Conservation (phyloP, 1,140 invertebrate genomes). For the Meloidogyne exigua region DNA sequence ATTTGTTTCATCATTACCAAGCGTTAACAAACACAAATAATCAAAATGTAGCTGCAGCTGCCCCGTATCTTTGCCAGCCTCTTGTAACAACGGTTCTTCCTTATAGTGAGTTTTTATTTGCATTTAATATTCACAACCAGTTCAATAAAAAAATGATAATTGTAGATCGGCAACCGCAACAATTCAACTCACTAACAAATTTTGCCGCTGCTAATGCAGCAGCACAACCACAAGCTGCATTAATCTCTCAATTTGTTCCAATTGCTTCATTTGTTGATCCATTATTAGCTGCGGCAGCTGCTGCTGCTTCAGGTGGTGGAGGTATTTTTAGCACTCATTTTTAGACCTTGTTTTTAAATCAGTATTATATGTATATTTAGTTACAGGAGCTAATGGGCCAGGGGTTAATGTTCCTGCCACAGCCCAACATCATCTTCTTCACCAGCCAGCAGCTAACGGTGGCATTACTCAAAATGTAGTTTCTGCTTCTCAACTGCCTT, state of each 20-base stretch:
- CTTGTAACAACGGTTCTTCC: constrained; percentile 14
- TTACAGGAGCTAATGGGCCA: neutral
- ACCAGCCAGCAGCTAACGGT: neutral
- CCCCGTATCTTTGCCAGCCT: constrained; percentile 21
- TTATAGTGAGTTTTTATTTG: neutral
- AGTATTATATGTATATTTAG: neutral
- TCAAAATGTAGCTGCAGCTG: constrained; percentile 13
- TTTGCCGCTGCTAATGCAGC: neutral
- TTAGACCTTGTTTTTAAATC: neutral
- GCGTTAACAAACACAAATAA: constrained; percentile 14
- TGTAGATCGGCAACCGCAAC: neutral
- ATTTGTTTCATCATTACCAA: constrained; percentile 54
- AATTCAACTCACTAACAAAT: neutral
- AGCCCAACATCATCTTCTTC: neutral
- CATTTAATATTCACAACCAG: no score
- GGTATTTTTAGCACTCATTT: neutral
- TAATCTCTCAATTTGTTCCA: constrained; percentile 20
- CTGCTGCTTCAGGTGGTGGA: constrained; percentile 9
- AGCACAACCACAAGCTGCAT: constrained; percentile 3
- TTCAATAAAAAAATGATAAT: no score
- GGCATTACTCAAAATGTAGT: neutral
- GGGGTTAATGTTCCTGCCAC: neutral
- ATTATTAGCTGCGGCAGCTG: constrained; percentile 16
- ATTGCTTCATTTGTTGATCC: constrained; percentile 9
- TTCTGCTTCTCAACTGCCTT: neutral